These are phyloP conservation scores for Ariopsis seemanni DNA, from an alignment of 2,113 vertebrate species.

Conservation along the genomic window DNA sequence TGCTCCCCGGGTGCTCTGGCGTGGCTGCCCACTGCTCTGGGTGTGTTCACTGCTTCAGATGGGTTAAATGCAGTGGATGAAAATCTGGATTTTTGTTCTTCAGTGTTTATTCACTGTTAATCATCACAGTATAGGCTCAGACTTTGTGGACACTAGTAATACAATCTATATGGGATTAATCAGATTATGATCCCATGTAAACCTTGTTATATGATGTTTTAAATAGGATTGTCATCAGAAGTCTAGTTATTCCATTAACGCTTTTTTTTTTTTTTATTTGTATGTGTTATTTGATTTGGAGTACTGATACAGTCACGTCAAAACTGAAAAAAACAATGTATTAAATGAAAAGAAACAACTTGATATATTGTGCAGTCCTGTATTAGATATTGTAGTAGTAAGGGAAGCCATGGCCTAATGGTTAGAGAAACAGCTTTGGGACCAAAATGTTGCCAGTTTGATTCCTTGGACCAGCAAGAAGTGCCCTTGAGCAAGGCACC, in stretches of 20 bases:
- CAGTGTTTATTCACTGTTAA: neutral
- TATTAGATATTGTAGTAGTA: neutral
- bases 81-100: neutral
- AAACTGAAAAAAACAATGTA: neutral
- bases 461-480: too few species aligned
- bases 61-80: too few species aligned
- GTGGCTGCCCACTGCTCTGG: too few species aligned
- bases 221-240: neutral
- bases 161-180: neutral
- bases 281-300: too few species aligned
- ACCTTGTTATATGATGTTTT: neutral
- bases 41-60: too few species aligned
- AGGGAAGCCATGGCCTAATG: too few species aligned
- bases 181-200: neutral
- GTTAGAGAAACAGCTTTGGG: too few species aligned
- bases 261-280: too few species aligned
- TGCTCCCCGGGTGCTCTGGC: too few species aligned
- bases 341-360: neutral
- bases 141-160: neutral
- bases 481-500: too few species aligned
- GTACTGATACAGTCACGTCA: neutral
- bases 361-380: neutral
- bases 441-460: too few species aligned
- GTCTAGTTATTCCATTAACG: neutral
- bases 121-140: neutral